Evolutionary conservation across 2,113 vertebrate genomes (phyloP).

Genomic region (Gambusia holbrooki): DNA sequence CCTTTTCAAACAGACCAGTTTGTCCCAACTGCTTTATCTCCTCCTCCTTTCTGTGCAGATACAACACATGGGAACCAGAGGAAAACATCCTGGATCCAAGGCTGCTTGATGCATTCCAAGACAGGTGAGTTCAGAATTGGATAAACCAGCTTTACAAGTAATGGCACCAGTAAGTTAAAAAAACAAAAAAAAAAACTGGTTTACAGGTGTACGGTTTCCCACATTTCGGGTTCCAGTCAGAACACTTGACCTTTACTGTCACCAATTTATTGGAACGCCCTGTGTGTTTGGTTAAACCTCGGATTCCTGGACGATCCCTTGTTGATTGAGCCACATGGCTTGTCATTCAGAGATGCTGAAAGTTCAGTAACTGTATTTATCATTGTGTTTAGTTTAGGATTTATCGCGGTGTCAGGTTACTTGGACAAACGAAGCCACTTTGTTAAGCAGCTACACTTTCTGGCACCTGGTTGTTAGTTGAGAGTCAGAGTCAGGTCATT

Average conservation of each 20-base stretch:
- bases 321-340: not conserved
- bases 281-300: not conserved
- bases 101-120: slow-evolving; percentile 79
- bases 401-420: slow-evolving; percentile 10
- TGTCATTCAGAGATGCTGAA: not conserved
- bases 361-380: not conserved
- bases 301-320: not conserved
- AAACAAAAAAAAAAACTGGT: slow-evolving; percentile 9
- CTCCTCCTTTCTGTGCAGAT: slow-evolving; percentile 58
- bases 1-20: not conserved
- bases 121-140: slow-evolving; percentile 60
- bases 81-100: slow-evolving; percentile 81
- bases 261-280: not conserved
- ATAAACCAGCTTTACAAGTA: not conserved
- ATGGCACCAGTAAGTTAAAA: not conserved
- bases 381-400: slow-evolving; percentile 21
- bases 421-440: slow-evolving; percentile 8
- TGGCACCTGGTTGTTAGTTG: not conserved
- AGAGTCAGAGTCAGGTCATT: not conserved
- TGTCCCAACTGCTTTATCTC: slow-evolving; percentile 14
- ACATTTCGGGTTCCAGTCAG: slow-evolving; percentile 8
- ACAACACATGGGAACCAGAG: slow-evolving; percentile 82
- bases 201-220: not conserved
- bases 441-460: not conserved
- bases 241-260: not conserved